Percentiles rank a stretch among this genome's conserved stretches.
Evolutionary conservation across 2,113 vertebrate species (phyloP).

Genomic region (Oreochromis spilurus): DNA sequence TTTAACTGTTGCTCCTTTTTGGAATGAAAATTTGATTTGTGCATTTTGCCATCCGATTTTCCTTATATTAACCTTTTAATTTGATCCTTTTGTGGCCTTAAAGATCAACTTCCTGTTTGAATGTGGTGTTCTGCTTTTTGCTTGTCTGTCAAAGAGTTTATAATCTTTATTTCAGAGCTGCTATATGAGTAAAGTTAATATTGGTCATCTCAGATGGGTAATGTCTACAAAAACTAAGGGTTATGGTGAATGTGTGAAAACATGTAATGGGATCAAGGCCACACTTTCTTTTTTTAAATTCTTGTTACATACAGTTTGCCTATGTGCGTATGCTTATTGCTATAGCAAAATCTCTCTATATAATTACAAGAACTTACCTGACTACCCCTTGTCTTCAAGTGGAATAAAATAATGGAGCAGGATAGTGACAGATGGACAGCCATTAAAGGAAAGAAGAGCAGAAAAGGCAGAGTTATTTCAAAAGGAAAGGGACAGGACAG

Average conservation of each 20-base stretch:
- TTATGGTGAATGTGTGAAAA: not conserved
- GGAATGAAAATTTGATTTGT: not conserved
- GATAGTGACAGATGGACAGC: slow-evolving; percentile 69
- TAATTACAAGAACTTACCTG: slow-evolving; percentile 81
- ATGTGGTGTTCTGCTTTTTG: not conserved
- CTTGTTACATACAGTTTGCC: not conserved
- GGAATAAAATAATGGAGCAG: slow-evolving; percentile 78
- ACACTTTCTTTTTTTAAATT: not conserved
- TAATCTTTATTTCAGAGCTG: not conserved
- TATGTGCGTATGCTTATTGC: not conserved
- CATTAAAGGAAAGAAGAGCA: slow-evolving; percentile 67
- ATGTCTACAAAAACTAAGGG: not conserved
- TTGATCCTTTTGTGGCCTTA: not conserved
- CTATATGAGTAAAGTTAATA: not conserved
- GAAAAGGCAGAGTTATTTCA: slow-evolving; percentile 66
- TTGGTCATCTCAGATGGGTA: not conserved
- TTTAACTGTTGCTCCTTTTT: not conserved
- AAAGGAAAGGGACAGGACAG: slow-evolving; percentile 24
- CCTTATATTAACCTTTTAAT: not conserved
- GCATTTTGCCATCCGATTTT: not conserved
- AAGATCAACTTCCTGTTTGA: not conserved
- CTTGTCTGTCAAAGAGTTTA: not conserved
- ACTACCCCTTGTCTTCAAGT: slow-evolving; percentile 93
- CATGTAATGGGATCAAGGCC: too few relatives aligned
- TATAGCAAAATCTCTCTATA: not conserved